These are phyloP conservation scores for Tragelaphus oryx DNA, from an alignment of 2,797 vertebrate genomes.

Conservation along the genomic window DNA sequence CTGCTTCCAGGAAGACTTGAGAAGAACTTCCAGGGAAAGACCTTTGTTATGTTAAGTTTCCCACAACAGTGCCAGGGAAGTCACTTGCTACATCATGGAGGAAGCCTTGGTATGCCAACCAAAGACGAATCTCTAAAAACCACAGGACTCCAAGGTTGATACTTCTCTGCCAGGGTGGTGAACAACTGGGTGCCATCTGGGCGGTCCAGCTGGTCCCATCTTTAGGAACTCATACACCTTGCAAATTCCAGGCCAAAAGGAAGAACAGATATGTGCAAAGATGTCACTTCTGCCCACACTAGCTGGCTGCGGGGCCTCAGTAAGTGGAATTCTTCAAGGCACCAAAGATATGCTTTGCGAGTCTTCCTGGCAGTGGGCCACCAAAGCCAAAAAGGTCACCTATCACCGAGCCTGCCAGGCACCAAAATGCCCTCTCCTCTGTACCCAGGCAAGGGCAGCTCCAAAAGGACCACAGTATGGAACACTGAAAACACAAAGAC, in stretches of 20 bases:
- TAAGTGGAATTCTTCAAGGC: neutral
- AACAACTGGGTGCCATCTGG: neutral
- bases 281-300: neutral
- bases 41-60: neutral
- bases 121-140: neutral
- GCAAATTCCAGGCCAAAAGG: neutral
- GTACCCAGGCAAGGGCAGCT: neutral
- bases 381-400: neutral
- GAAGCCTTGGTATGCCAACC: neutral
- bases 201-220: neutral
- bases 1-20: neutral
- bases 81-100: neutral
- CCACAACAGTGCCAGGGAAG: neutral
- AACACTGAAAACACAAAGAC: neutral
- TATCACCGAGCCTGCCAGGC: neutral
- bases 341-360: neutral
- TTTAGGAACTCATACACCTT: neutral
- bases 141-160: neutral
- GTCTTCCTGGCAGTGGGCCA: neutral
- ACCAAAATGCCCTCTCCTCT: neutral
- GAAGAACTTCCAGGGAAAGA: neutral
- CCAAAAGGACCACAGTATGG: neutral
- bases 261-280: neutral
- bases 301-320: neutral
- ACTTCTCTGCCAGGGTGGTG: neutral